Evolutionary conservation across 2,888 invertebrate genomes (phyloP).

Genomic region (Orthosia gothica): DNA sequence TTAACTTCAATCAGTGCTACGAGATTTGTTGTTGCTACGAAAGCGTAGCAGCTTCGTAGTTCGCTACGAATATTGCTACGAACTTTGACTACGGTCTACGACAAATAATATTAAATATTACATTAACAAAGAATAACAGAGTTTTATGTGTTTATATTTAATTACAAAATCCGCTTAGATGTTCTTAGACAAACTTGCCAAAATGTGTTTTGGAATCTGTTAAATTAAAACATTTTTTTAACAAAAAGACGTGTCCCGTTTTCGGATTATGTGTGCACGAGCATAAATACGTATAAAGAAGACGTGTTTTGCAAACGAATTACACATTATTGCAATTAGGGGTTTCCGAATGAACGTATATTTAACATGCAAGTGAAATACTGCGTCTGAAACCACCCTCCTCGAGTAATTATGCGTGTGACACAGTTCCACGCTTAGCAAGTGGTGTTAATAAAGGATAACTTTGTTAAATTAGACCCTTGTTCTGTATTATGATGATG

Average conservation of each 20-base stretch:
- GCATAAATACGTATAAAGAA: slow-evolving; percentile 2
- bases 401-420: slow-evolving; percentile 60
- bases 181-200: slow-evolving; percentile 17
- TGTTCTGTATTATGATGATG: slow-evolving; percentile 15
- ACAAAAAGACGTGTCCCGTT: neutral
- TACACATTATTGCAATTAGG: slow-evolving; percentile 33
- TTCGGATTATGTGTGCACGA: neutral
- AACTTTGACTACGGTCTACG: slow-evolving; percentile 13
- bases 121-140: neutral
- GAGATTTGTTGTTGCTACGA: slow-evolving; percentile 39
- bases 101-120: neutral
- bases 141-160: slow-evolving; percentile 28
- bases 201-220: slow-evolving; percentile 10
- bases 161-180: slow-evolving; percentile 27
- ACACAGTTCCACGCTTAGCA: slow-evolving; percentile 35
- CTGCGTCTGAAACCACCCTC: slow-evolving; percentile 26
- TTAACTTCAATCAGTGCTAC: slow-evolving; percentile 45
- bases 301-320: slow-evolving; percentile 31
- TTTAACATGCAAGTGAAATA: slow-evolving; percentile 40
- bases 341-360: slow-evolving; percentile 37
- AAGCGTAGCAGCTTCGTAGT: slow-evolving; percentile 26
- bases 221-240: slow-evolving; percentile 11
- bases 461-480: slow-evolving; percentile 46
- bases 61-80: slow-evolving; percentile 39
- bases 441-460: slow-evolving; percentile 64